Percentiles rank a stretch among this genome's conserved stretches.
Conservation (phyloP, 2,113 vertebrate genomes). For the Nothoprocta perdicaria region DNA sequence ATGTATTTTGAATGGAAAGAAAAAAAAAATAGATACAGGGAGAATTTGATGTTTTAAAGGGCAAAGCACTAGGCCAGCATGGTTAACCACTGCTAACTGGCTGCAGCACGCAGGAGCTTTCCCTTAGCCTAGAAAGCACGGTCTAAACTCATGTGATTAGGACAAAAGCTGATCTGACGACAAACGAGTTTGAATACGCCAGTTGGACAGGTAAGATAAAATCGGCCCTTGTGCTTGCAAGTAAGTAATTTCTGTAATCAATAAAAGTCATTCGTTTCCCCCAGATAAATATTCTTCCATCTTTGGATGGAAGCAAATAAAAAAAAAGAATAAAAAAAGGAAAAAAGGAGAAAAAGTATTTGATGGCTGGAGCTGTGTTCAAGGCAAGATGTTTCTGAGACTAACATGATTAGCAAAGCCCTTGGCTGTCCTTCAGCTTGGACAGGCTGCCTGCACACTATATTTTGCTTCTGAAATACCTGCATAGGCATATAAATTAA, state of each 20-base stretch:
- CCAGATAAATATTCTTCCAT: background rate
- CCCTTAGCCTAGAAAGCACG: background rate
- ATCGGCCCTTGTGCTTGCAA: background rate
- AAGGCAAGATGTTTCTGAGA: background rate
- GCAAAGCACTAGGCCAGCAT: background rate
- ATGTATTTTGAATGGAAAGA: background rate
- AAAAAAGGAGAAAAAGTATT: too few species aligned
- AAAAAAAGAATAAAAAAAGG: too few species aligned
- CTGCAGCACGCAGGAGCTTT: background rate
- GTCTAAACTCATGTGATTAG: background rate
- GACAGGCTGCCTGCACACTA: too few species aligned
- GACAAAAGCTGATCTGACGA: fast-evolving
- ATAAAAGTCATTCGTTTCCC: background rate
- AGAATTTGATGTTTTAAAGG: background rate
- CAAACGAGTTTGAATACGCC: background rate
- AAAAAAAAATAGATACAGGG: background rate
- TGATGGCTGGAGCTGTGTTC: background rate
- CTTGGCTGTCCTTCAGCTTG: background rate
- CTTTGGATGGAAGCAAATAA: too few species aligned
- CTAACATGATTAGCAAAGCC: background rate
- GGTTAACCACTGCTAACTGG: background rate
- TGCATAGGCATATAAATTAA: fast-evolving
- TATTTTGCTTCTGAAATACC: background rate
- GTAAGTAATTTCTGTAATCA: background rate
- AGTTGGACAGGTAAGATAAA: background rate